phyloP scores from a whole-genome alignment of 2,113 vertebrate genomes.

The Tychaedon coryphoeus region DNA sequence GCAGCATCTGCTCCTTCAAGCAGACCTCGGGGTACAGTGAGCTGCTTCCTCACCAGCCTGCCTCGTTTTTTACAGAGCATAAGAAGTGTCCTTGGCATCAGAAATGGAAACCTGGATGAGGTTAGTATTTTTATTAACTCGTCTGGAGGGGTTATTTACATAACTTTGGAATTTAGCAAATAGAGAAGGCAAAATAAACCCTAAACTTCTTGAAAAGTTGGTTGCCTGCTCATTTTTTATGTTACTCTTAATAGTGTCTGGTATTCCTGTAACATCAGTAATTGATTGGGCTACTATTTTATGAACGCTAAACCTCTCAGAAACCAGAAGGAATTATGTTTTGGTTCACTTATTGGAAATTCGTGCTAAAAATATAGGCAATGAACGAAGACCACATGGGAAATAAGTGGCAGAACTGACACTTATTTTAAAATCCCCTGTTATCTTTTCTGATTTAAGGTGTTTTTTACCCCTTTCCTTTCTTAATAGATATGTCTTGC shows the following conservation, averaged over 20 bases:
- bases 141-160: neutral
- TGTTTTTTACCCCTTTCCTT: neutral
- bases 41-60: neutral
- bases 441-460: neutral
- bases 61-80: neutral
- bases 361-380: neutral
- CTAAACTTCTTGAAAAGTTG: neutral
- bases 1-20: neutral
- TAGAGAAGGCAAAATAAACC: neutral
- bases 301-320: neutral
- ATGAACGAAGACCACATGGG: neutral
- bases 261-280: neutral
- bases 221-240: neutral
- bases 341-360: conserved; percentile 16
- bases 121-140: neutral
- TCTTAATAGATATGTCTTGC: neutral
- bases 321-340: neutral
- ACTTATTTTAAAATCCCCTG: neutral
- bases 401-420: neutral
- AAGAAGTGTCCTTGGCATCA: neutral
- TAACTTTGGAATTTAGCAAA: neutral
- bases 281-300: conserved; percentile 1
- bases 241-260: neutral
- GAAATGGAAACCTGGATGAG: neutral
- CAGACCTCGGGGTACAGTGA: neutral